Base-by-base conservation (phyloP, 2,888 invertebrate species). In the Hypsopygia costalis region DNA sequence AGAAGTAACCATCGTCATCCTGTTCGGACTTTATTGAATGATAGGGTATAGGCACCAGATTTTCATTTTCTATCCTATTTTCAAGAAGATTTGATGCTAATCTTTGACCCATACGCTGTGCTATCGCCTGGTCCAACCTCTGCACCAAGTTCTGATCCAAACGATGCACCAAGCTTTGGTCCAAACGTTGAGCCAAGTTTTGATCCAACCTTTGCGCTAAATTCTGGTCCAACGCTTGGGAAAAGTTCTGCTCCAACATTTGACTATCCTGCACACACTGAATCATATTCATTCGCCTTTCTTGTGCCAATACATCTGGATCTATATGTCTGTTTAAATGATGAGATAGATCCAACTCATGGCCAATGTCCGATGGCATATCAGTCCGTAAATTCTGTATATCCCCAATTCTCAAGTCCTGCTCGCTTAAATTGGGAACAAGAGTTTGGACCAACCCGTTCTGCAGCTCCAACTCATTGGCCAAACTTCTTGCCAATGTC, bases 1-100 rank as follows among this genome's bases (percentile, higher is more conserved):
- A 87, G 39, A 83, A 87, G 47, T 83, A 85, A 0, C 74, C 69
- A 36, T 87, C 86, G 2, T 87, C 87, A 1, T 87, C 85, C 21
- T 80, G 82, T 25, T 88, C 88, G 0, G 83, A 58, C 25, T 88
- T 88, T 20, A 88, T 87, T 16, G 16, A 3, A 48, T 85, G 79
- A 41, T 85, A 85, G 0, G 79, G 79, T 68, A 82, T 72, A 1
- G 81, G 76, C 22, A 78, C 31, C 30, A 75, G 47, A 45, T 75
- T 66, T 1, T 80, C 75, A 16, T 70, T 69, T 4, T 16, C 16
- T 4, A 71, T 71, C 33, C 74, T 43, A 6, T 64, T 54, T 1
- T 70, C 48, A 0, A 75, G 69, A 2, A 16, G 16, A 5, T 62
- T 58, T 12, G 69, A 38, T 4, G 45, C 46, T 11, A 58, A 36